Evolutionary conservation across 2,113 vertebrate genomes (phyloP).

Genomic region (Agapornis roseicollis): DNA sequence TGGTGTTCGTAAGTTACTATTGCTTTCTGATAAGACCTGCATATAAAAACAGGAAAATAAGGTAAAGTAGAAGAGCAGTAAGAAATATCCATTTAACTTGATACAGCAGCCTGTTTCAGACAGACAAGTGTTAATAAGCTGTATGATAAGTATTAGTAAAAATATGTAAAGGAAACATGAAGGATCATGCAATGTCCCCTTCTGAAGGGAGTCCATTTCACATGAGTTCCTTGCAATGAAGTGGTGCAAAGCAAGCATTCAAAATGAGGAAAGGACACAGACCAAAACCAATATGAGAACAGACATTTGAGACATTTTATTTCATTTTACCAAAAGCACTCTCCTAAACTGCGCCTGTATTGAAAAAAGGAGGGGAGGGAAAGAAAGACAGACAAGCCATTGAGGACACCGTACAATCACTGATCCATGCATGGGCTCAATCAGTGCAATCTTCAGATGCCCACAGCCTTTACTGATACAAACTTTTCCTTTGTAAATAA

Average conservation of each 20-base stretch:
- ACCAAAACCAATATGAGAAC: constrained; percentile 73
- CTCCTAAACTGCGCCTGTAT: constrained; percentile 82
- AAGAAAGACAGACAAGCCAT: constrained; percentile 75
- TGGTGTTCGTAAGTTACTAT: constrained; percentile 77
- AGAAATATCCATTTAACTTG: constrained; percentile 57
- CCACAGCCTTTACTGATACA: constrained; percentile 74
- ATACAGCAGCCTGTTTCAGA: constrained; percentile 79
- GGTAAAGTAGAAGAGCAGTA: constrained; percentile 40
- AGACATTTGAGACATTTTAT: constrained; percentile 72
- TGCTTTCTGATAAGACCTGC: constrained; percentile 86
- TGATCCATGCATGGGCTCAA: constrained; percentile 81
- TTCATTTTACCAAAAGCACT: constrained; percentile 78
- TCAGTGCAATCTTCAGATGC: constrained; percentile 71
- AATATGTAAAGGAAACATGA: constrained; percentile 71
- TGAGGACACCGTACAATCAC: constrained; percentile 74
- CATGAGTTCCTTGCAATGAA: constrained; percentile 80
- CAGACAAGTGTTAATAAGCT: constrained; percentile 87
- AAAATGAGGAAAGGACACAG: constrained; percentile 75
- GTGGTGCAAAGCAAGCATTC: constrained; percentile 80
- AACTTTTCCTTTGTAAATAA: constrained; percentile 63
- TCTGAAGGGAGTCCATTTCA: constrained; percentile 81
- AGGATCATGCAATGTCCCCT: constrained; percentile 85
- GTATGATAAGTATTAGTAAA: constrained; percentile 85
- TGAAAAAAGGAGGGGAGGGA: constrained; percentile 68
- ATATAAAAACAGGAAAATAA: constrained; percentile 69